Evolutionary conservation across 2,113 vertebrate species (phyloP), one percentile per base, ranked within the genome.

Genomic region (Mobula hypostoma): DNA sequence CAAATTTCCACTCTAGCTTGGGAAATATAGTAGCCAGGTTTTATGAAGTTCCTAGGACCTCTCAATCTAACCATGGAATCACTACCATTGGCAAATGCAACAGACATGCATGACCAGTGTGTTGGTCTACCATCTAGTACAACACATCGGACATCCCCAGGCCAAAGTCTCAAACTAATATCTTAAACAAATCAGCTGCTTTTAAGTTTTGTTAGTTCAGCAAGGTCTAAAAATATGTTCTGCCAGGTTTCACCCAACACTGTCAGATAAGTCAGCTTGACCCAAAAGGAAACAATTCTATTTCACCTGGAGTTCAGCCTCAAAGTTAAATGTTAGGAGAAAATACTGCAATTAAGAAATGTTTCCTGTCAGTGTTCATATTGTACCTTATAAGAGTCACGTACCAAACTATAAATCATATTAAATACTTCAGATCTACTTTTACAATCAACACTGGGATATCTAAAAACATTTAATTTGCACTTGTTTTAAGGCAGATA

Each of bases 321-420:
- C 27, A 90, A 90, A 66, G 17, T 90, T 15, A 66, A 90, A 19
- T 19, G 61, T 66, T 61, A n/a, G n/a, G 61, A 68, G 14, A 90
- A 66, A 90, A 66, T 66, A 87, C 56, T n/a, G 27, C 3, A 90
- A 90, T 87, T 87, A 61, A 87, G 83, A 87, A 63, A 87, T 87
- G 8, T 88, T 83, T 66, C 85, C 12, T 29, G 63, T 58, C 85
- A 88, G 5, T 88, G 63, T 58, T 68, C 61, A 90, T 32, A 90
- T 48, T 48, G 48, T 66, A 15, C 85, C 32, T 85, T 29, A 85
- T 11, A 66, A n/a, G 63, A 32, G 56, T 17, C 72, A 74, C 5
- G 58, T n/a, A 29, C 15, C 19, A 32, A 32, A 66, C 61, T 66
- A 24, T 17, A 66, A 66, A 63, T 88, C 48, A 48, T 48, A 48